Percentiles rank a stretch among this genome's conserved stretches.
These are phyloP conservation scores for Rynchops niger DNA, from an alignment of 2,113 vertebrate genomes.

Conservation along the genomic window DNA sequence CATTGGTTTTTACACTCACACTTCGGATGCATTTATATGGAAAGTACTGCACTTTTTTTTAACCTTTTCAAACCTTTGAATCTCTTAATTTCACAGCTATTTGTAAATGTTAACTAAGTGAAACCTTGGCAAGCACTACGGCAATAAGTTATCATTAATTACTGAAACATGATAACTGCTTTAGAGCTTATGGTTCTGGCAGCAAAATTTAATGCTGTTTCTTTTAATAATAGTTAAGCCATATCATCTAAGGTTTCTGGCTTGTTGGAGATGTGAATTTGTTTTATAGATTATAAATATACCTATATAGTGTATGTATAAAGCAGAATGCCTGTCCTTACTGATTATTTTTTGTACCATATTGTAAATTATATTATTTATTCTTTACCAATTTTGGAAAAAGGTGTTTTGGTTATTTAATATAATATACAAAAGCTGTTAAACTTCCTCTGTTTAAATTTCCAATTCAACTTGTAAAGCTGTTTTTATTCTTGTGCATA, in stretches of 20 bases:
- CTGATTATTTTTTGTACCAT: constrained; percentile 86
- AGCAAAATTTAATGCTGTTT: constrained; percentile 69
- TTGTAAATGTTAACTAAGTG: constrained; percentile 50
- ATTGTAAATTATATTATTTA: constrained; percentile 90
- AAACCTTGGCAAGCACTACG: constrained; percentile 63
- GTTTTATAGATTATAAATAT: constrained; percentile 82
- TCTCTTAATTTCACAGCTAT: constrained; percentile 35
- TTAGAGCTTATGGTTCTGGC: constrained; percentile 60
- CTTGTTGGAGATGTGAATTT: constrained; percentile 83
- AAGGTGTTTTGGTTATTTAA: constrained; percentile 87
- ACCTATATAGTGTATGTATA: constrained; percentile 82
- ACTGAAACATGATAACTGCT: constrained; percentile 51
- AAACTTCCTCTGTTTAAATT: constrained; percentile 81
- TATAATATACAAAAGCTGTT: constrained; percentile 83
- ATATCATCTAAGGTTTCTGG: constrained; percentile 80
- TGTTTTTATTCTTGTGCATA: constrained; percentile 85
- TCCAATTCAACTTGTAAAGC: constrained; percentile 82
- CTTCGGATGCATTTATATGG: constrained; percentile 52
- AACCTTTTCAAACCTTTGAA: constrained; percentile 43
- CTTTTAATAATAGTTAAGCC: constrained; percentile 80
- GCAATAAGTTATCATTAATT: constrained; percentile 58
- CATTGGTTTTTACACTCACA: constrained; percentile 25
- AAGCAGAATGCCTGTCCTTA: constrained; percentile 80
- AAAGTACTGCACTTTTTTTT: constrained; percentile 71
- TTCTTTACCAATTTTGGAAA: constrained; percentile 82